Evolutionary conservation across 2,797 vertebrate genomes (phyloP), one percentile per base, ranked within the genome.

Genomic region (Psittacula echo): DNA sequence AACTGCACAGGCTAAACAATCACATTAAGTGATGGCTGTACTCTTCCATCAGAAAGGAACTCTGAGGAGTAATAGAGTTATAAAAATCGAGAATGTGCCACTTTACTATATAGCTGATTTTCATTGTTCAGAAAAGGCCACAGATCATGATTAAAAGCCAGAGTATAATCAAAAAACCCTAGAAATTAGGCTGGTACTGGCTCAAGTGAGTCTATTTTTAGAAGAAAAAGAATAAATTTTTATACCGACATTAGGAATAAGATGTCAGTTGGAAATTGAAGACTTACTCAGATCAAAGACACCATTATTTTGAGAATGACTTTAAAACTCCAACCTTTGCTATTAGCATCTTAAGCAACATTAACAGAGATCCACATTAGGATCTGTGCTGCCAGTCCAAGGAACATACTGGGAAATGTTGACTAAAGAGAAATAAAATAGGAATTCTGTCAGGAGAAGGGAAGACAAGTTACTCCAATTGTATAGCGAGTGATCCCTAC

Each of bases 41-140:
- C 29, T 77, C 50, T 77, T 76, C 76, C 62, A 67, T 84, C 51
- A 88, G 64, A 85, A 68, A 66, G 54, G 12, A 89, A 45, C n/a
- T 41, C 21, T 51, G 68, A 84, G 76, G 44, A 90, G 26, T 91
- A 91, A 91, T 12, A 73, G 79, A 93, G 60, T 76, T 87, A 91
- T 71, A 93, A 78, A 95, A 94, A 82, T 29, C 41, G 70, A 86
- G 71, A 90, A 29, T 61, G 18, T 81, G 51, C 27, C 60, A 60
- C 79, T 51, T 84, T 67, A 70, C 53, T 88, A 85, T 27, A 8
- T 60, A 50, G 48, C 54, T 73, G 76, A 70, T 91, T 67, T 51
- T 30, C 41, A 54, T 29, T 79, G 48, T 47, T 93, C 79, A 87
- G 89, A 79, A 95, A 92, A 92, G 91, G 87, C 93, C 89, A 81